Conservation (phyloP, 2,113 vertebrate genomes). For the Neomonachus schauinslandi region DNA sequence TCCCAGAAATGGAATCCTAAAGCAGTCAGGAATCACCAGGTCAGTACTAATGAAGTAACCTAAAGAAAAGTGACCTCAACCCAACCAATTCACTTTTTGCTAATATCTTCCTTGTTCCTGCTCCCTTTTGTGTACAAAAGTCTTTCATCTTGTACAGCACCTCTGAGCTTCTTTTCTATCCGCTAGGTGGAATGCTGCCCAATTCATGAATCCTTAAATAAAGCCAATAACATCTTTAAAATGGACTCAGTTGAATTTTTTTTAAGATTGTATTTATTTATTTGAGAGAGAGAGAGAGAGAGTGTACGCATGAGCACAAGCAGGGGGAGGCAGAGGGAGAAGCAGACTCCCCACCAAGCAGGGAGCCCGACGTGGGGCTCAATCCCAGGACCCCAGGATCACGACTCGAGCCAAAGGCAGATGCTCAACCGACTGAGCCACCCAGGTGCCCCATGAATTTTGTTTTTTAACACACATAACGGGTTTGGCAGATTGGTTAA, state of each 20-base stretch:
- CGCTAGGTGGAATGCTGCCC: background rate
- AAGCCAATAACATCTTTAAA: background rate
- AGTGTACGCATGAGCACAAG: no score
- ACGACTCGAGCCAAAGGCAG: no score
- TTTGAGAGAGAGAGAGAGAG: no score
- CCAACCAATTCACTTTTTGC: background rate
- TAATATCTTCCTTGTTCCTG: background rate
- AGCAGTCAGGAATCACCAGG: background rate
- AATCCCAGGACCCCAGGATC: no score
- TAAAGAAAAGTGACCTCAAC: background rate
- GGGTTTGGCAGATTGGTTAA: background rate
- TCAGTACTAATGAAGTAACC: background rate
- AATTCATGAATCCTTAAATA: background rate
- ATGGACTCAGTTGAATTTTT: background rate
- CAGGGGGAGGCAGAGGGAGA: no score
- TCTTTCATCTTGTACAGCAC: background rate
- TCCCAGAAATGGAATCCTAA: background rate
- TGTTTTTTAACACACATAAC: background rate
- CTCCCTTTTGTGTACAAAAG: background rate
- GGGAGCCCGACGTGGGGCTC: no score
- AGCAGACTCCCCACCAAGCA: no score
- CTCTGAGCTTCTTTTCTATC: background rate
- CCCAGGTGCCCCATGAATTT: background rate
- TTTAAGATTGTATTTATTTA: background rate
- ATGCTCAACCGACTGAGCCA: no score